Conservation (phyloP, 2,888 invertebrate genomes). For the Encarsia formosa region DNA sequence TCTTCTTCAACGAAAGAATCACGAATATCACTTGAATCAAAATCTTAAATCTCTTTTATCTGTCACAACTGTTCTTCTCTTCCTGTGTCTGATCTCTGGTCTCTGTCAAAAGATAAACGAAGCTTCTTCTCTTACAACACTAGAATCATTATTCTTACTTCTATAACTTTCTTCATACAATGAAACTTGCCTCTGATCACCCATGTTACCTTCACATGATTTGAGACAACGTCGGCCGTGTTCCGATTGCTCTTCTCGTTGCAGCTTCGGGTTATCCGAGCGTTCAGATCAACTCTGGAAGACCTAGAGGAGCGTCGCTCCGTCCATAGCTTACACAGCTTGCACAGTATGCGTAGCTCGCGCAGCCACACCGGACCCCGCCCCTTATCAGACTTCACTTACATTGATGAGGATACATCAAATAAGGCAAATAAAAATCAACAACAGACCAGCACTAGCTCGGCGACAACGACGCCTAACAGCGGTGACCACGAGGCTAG, state of each 20-base stretch:
- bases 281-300: conserved; percentile 99
- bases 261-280: conserved; percentile 99
- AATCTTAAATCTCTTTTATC: too few species aligned
- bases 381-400: conserved; percentile 79
- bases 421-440: conserved; percentile 46
- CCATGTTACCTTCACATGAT: conserved; percentile 9
- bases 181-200: too few species aligned
- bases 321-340: conserved; percentile 93
- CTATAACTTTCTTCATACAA: too few species aligned
- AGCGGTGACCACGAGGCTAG: conserved; percentile 28
- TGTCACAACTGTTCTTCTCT: too few species aligned
- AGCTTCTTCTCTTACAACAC: too few species aligned
- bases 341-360: conserved; percentile 78
- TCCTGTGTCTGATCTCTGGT: too few species aligned
- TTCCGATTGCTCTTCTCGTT: conserved; percentile 53
- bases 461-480: conserved; percentile 60
- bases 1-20: too few species aligned
- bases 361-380: conserved; percentile 72
- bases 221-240: conserved; percentile 21
- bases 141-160: too few species aligned
- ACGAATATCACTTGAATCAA: too few species aligned
- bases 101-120: too few species aligned
- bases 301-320: conserved; percentile 99
- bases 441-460: conserved; percentile 28
- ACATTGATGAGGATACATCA: conserved; percentile 69